Percentiles rank a stretch among this genome's conserved stretches.
phyloP scores from a whole-genome alignment of 2,797 vertebrate genomes.

The Macrochelys suwanniensis region DNA sequence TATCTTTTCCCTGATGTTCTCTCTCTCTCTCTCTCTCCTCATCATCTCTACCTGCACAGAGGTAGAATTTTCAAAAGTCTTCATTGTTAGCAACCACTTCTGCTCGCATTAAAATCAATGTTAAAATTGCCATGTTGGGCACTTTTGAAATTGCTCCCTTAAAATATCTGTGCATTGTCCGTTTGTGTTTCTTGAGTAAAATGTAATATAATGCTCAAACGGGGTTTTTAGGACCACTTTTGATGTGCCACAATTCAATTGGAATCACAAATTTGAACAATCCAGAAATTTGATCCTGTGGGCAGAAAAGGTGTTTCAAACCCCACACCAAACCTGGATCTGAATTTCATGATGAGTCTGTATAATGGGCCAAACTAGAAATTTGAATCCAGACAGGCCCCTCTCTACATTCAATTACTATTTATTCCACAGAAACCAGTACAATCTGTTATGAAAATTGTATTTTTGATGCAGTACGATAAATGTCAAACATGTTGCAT shows the following conservation, averaged over 20 bases:
- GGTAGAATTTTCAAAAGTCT: neutral
- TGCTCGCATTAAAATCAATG: neutral
- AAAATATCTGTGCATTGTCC: neutral
- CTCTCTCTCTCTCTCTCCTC: neutral
- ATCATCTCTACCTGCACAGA: neutral
- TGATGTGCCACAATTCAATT: neutral
- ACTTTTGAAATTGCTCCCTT: neutral
- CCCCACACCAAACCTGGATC: neutral
- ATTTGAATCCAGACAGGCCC: neutral
- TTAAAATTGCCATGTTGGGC: neutral
- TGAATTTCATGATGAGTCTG: neutral
- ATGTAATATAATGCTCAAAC: too few species aligned
- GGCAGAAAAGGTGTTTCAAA: neutral
- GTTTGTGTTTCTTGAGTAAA: too few species aligned
- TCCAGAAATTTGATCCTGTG: neutral
- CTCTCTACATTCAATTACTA: neutral
- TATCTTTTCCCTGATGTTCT: neutral
- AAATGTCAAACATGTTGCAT: neutral
- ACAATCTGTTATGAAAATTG: rapidly evolving
- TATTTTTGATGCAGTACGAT: neutral
- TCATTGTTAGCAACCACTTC: neutral
- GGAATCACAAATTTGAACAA: neutral
- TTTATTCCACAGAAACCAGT: rapidly evolving
- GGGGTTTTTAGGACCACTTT: neutral
- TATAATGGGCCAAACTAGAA: neutral